Base-by-base conservation (phyloP, 2,113 vertebrate genomes). In the Odobenus rosmarus region DNA sequence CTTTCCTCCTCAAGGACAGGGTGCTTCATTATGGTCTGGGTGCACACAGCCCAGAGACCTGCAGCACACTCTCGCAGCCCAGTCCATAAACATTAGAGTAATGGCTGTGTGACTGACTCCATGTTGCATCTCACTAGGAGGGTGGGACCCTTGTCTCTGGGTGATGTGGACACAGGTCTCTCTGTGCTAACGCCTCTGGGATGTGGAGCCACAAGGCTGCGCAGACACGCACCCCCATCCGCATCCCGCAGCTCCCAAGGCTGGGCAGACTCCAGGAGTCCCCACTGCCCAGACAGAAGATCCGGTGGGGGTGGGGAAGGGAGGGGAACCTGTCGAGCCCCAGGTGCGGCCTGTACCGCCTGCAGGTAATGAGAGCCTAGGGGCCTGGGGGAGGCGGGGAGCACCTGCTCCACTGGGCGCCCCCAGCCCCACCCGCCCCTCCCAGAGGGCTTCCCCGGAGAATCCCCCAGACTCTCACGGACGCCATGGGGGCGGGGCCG, bases 291-390 rank as follows among this genome's bases (percentile, higher is more conserved):
- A 79, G 49, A 72, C 33, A 33, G 23, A 90, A 16, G 59, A 53
- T 21, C 59, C 5, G 18, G n/a, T 6, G 1, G 9, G 87, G 19
- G 36, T 55, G 62, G 81, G 74, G 72, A 10, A 36, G 49, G 86
- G n/a, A 1, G 59, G 18, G 76, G 33, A 5, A 0, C 3, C 12
- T 26, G 82, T 23, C 0, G 42, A 62, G 55, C 64, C n/a, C 39
- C 95, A 93, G 94, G 89, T 96, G 95, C 49, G 69, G 94, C 79
- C 96, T 51, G 59, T 15, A 26, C 67, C 26, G 76, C 39, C 49
- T 1, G 64, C 89, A 33, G 67, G 62, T 87, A 96, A 97, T 13
- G 83, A 86, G 84, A 46, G 76, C 71, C 92, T 5, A 18, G 97
- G 95, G 98, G 87, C 69, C 2, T 4, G 19, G 39, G 5, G 77